Percentiles rank a stretch among this genome's conserved stretches.
Conservation (phyloP, 2,797 vertebrate genomes). For the Anisognathus igniventris region DNA sequence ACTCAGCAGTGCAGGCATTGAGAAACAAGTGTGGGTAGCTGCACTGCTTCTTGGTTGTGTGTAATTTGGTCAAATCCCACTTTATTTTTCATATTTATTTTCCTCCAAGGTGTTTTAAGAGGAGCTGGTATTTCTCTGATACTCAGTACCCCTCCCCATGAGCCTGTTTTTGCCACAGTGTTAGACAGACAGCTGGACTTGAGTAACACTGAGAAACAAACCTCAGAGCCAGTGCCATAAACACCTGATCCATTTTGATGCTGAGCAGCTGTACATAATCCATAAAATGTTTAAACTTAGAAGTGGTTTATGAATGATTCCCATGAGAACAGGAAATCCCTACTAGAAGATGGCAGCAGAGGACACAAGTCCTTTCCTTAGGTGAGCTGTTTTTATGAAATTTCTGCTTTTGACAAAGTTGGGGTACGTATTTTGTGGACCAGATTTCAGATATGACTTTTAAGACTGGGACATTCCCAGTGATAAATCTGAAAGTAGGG, state of each 20-base stretch:
- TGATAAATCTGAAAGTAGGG: neutral
- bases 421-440: neutral
- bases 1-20: neutral
- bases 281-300: neutral
- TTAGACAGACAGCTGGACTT: neutral
- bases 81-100: neutral
- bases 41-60: neutral
- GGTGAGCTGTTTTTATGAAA: neutral
- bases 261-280: neutral
- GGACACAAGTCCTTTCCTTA: neutral
- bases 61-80: neutral
- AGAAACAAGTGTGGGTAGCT: neutral
- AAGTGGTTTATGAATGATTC: neutral
- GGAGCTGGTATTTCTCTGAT: neutral
- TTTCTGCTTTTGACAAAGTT: neutral
- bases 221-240: neutral
- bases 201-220: neutral
- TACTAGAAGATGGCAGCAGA: neutral
- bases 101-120: neutral
- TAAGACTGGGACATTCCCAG: neutral
- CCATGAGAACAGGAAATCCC: neutral
- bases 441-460: neutral
- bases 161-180: neutral
- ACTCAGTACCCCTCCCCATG: rapidly evolving
- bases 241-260: neutral